phyloP scores from a whole-genome alignment of 2,113 vertebrate genomes.

The Paramisgurnus dabryanus region DNA sequence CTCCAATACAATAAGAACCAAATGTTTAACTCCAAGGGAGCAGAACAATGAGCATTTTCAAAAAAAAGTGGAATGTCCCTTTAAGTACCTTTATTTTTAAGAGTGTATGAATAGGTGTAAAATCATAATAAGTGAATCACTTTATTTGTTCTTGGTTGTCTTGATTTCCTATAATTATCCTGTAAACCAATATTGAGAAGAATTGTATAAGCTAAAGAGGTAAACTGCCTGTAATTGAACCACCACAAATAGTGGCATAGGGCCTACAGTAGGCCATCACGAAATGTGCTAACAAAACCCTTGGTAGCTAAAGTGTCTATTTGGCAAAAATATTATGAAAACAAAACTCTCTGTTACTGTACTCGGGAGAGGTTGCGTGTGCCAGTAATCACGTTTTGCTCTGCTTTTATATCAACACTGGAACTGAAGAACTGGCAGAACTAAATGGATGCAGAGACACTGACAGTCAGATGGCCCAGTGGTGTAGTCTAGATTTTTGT shows the following conservation, averaged over 20 bases:
- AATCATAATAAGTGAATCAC: too few species aligned
- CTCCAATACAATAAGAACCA: too few species aligned
- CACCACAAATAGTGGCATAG: background rate
- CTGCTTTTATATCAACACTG: slow-evolving; percentile 11
- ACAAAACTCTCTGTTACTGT: background rate
- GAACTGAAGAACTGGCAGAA: slow-evolving; percentile 29
- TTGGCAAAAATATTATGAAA: slow-evolving; percentile 17
- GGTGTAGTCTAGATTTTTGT: too few species aligned
- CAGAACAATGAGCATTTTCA: too few species aligned
- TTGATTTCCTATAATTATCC: background rate
- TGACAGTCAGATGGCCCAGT: slow-evolving; percentile 12
- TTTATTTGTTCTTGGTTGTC: background rate
- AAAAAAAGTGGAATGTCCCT: too few species aligned
- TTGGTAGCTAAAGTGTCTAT: background rate
- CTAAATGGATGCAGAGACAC: slow-evolving; percentile 19
- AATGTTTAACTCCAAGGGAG: too few species aligned
- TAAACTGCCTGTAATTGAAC: background rate
- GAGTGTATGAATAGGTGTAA: too few species aligned
- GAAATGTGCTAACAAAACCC: background rate
- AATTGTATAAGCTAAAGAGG: background rate
- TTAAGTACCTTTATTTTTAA: too few species aligned
- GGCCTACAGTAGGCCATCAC: background rate
- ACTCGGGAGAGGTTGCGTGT: background rate
- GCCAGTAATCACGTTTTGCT: slow-evolving; percentile 24
- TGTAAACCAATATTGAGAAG: background rate